phyloP scores from a whole-genome alignment of 2,888 invertebrate species.

The Aromia moschata region DNA sequence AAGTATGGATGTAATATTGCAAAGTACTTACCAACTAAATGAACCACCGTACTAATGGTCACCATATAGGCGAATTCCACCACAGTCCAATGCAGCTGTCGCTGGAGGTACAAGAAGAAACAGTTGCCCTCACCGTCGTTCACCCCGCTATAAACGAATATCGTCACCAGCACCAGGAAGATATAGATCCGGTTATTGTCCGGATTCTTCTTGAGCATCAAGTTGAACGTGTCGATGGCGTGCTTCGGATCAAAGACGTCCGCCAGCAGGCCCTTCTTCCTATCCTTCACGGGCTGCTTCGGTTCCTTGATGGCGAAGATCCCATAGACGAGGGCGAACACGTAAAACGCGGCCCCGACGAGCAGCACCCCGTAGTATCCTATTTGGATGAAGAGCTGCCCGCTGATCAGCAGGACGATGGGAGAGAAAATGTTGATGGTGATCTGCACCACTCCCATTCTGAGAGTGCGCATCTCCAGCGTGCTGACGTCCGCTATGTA shows the following conservation, averaged over 20 bases:
- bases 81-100: constrained; percentile 69
- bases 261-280: constrained; percentile 44
- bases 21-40: constrained; percentile 65
- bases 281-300: constrained; percentile 34
- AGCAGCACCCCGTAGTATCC: constrained; percentile 56
- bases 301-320: constrained; percentile 57
- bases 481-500: constrained; percentile 64
- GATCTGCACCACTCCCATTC: constrained; percentile 68
- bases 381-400: constrained; percentile 49
- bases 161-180: constrained; percentile 47
- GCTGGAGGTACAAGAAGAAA: constrained; percentile 68
- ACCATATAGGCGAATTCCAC: constrained; percentile 69
- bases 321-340: constrained; percentile 54
- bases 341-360: constrained; percentile 50
- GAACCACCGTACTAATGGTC: constrained; percentile 68
- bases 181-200: constrained; percentile 52
- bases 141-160: constrained; percentile 50
- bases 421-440: constrained; percentile 52
- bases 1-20: no score
- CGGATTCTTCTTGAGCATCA: constrained; percentile 51
- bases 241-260: constrained; percentile 58
- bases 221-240: constrained; percentile 54
- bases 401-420: constrained; percentile 53
- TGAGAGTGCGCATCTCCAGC: constrained; percentile 68
- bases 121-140: constrained; percentile 68